Base-by-base conservation (phyloP, 1,140 invertebrate species). In the Eulimnadia texana region DNA sequence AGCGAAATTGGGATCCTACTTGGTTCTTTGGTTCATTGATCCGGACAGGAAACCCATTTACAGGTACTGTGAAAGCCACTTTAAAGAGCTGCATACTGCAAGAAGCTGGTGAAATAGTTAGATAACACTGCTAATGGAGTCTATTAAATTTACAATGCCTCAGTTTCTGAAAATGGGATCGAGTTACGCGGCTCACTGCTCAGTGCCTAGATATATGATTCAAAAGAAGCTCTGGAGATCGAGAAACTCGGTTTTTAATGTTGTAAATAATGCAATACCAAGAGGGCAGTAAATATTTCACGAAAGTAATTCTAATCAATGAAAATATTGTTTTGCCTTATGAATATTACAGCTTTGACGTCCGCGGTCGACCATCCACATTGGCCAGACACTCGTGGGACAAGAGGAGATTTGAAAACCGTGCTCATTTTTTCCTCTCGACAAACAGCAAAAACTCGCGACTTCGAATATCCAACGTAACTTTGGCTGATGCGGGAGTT, bases 11-110 rank as follows among this genome's bases (percentile, higher is more conserved):
- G 77, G 85, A 64, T 85, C 91, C 63, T 87, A 88, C 72, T 88
- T 92, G 84, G 87, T 93, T 64, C 77, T 93, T 6, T 93, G 89
- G 90, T 93, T 90, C 73, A 78, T 86, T 65, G 85, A 90, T 69
- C 83, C 82, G 57, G 83, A 81, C 24, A 82, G 83, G 54, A 90
- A 88, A 72, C 89, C 90, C 50, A 80, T 93, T 65, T 92, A 90
- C 77, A 92, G 86, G 88, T 90, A 67, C 63, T 29, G 22, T 25
- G 9, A 56, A 24, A 27, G 9, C 22, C 28, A 19, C 3, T 9
- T 54, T 3, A 19, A n/a, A 50, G 22, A 19, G 1, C 2, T 50
- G 0, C 22, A 50, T n/a, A n/a, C n/a, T n/a, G n/a, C n/a, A n/a
- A n/a, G n/a, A n/a, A n/a, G n/a, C n/a, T n/a, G n/a, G n/a, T n/a